A percentile compares a stretch with the other conserved stretches of the same genome.
Conservation (phyloP, 2,888 invertebrate genomes). For the Smittia sp. region DNA sequence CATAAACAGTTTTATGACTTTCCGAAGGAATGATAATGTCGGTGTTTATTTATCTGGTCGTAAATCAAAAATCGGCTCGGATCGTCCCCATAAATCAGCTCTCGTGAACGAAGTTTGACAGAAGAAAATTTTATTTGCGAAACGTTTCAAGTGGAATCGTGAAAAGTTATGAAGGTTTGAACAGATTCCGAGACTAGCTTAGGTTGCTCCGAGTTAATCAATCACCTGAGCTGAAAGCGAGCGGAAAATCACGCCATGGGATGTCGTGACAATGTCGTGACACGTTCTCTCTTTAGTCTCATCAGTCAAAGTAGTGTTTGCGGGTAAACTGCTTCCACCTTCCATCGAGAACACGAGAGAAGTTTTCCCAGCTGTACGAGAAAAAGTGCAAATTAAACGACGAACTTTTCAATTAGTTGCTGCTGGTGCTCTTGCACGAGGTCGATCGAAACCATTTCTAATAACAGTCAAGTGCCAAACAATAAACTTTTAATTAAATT, state of each 20-base stretch:
- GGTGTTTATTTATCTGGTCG: too few relatives aligned
- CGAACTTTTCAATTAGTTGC: conserved; percentile 33
- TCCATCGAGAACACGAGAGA: too few relatives aligned
- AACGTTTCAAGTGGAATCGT: too few relatives aligned
- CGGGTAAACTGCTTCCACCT: background rate
- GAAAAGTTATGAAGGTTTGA: too few relatives aligned
- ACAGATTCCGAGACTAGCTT: too few relatives aligned
- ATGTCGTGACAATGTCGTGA: conserved; percentile 28
- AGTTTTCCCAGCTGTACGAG: too few relatives aligned
- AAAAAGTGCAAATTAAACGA: conserved; percentile 16
- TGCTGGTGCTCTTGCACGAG: background rate
- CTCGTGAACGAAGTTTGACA: too few relatives aligned
- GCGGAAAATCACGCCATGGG: conserved; percentile 21
- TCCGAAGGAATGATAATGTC: background rate
- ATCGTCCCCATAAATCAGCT: too few relatives aligned
- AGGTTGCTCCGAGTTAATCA: too few relatives aligned
- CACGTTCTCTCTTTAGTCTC: conserved; percentile 23
- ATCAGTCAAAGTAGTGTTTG: conserved; percentile 4
- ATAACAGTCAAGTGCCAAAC: conserved; percentile 37
- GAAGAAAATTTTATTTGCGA: too few relatives aligned
- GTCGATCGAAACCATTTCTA: background rate
- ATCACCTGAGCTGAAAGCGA: background rate
- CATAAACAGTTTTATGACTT: background rate
- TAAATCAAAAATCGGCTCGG: too few relatives aligned
- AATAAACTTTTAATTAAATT: conserved; percentile 42